A percentile compares a stretch with the other conserved stretches of the same genome.
Evolutionary conservation across 2,113 vertebrate species (phyloP).

Genomic region (Thalassarche chlororhynchos): DNA sequence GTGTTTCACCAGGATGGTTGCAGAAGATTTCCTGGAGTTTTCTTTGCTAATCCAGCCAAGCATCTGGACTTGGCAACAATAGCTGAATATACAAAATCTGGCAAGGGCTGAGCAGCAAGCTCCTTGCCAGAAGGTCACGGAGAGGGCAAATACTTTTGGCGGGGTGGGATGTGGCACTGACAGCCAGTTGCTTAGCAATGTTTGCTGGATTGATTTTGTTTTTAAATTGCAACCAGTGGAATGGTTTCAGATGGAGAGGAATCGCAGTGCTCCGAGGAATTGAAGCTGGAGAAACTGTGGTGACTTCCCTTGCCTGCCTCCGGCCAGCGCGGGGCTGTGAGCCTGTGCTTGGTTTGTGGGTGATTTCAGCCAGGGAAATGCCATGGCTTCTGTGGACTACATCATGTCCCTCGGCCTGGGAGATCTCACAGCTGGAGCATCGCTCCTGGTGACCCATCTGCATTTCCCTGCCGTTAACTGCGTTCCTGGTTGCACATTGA

Average conservation of each 20-base stretch:
- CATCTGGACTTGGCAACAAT: neutral
- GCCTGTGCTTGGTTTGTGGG: neutral
- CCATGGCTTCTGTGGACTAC: neutral
- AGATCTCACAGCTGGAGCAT: conserved; percentile 13
- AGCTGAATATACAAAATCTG: neutral
- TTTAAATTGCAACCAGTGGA: neutral
- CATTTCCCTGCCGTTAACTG: neutral
- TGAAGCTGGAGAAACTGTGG: neutral
- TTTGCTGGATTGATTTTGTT: conserved; percentile 32
- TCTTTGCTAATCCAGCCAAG: neutral
- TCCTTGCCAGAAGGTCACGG: neutral
- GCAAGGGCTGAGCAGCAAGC: neutral
- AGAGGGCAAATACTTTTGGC: conserved; percentile 5
- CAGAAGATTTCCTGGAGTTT: neutral
- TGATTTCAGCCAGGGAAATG: neutral
- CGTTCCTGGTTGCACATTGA: neutral
- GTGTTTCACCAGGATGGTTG: neutral
- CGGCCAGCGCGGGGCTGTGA: neutral
- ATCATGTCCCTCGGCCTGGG: neutral
- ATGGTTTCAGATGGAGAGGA: neutral
- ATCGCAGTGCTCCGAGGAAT: neutral
- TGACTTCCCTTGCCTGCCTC: neutral
- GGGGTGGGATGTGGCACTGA: neutral
- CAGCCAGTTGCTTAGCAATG: conserved; percentile 48
- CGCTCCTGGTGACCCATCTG: neutral